Base-by-base conservation (phyloP, 2,888 invertebrate genomes). In the Tethea ocularis region DNA sequence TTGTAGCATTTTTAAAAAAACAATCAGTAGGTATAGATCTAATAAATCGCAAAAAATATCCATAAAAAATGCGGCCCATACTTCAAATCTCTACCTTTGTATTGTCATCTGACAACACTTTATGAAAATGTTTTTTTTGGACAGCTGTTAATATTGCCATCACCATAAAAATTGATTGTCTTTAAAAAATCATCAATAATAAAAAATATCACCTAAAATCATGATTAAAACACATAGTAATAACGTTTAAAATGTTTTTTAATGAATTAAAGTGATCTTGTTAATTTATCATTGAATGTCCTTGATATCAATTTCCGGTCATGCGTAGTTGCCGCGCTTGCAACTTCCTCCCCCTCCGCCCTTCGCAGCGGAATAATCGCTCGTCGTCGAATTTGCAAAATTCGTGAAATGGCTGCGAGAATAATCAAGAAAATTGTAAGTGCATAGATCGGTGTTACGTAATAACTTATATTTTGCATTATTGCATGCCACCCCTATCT, bases 401-500 rank as follows among this genome's bases (percentile, higher is more conserved):
- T 84, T 84, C 77, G 81, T 81, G 91, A 90, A 91, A 93, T 93
- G 93, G 93, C 93, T 83, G 86, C 92, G 80, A 93, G 93, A 91
- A 87, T 93, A 79, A 89, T 93, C 84, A 88, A 91, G 85, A 93
- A 92, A 91, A 91, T 93, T 79, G 93, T 93, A 92, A 93, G 93
- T 93, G 88, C 75, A 76, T 87, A 86, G 78, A 71, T 68, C 74
- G 84, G 80, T 74, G 85, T 82, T 81, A 72, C 68, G 69, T 74
- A 83, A 74, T 80, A 77, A 69, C 69, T 74, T 72, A 63, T 63
- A 62, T 75, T 74, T 63, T 70, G 67, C 77, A 68, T 75, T 33
- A 68, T 75, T 86, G 91, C 89, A 89, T 89, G 89, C 63, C 60
- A 72, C 71, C 78, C 69, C 69, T 68, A 63, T 73, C 64, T 67